Base-by-base conservation (phyloP, 2,888 invertebrate species). In the Phyllotreta striolata region DNA sequence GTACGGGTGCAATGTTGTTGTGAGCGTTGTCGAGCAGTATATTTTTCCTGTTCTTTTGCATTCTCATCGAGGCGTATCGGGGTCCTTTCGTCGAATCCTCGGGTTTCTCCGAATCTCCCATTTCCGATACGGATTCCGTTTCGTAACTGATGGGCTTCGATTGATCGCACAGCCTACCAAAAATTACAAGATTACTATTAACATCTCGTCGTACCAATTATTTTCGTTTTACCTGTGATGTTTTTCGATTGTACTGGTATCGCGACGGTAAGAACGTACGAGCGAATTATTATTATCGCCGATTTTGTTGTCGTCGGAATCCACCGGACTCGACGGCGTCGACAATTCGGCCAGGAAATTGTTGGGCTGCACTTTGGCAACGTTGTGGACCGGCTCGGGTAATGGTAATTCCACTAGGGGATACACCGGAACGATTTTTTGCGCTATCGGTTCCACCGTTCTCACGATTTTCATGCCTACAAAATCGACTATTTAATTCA, bases 11-110 rank as follows among this genome's bases (percentile, higher is more conserved):
- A 35, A 89, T 86, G 68, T 86, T 86, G 47, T 89, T 88, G 71
- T 90, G 90, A 38, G 90, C 89, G 73, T 91, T 92, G 79, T 92
- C 92, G 24, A 93, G 82, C 4, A 93, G 82, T 73, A 93, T 91
- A 78, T 92, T 93, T 76, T 90, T 91, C 8, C 91, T 90, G 5
- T 91, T 91, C 5, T 89, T 89, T 74, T 91, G 91, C 73, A 92
- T 85, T 40, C 91, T 85, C 76, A 92, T 85, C 56, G 92, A 89
- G 74, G 92, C 92, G 73, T 91, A 88, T 67, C 92, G 84, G 1
- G 92, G 91, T 0, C 91, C 91, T 71, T 73, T 78, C 43, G 68
- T 69, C 57, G 71, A 58, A 24, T 72, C 69, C 4, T 69, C 61
- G 34, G 60, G 67, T 46, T 62, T 68, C 51, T 73, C 74, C 5